Percentiles rank a stretch among this genome's conserved stretches.
Conservation (phyloP, 1,140 invertebrate species). For the Thereuonema tuberculata region DNA sequence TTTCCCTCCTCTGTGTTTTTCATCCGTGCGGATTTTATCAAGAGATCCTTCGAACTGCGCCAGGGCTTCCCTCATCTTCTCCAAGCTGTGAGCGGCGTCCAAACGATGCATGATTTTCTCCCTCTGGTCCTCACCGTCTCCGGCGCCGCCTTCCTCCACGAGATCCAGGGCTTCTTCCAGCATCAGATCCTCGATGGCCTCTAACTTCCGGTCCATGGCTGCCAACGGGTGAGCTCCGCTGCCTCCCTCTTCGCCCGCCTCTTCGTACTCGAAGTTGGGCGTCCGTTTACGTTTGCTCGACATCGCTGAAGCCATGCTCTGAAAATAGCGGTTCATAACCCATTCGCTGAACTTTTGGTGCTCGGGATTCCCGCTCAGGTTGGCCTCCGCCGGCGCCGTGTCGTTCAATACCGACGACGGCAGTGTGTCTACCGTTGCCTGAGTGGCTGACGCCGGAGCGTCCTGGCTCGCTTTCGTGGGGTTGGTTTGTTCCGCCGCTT, state of each 20-base stretch:
- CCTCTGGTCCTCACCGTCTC: not conserved
- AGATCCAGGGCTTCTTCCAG: constrained; percentile 1
- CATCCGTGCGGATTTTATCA: not conserved
- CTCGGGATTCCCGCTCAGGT: no score
- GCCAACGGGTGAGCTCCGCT: not conserved
- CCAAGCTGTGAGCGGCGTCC: constrained; percentile 4
- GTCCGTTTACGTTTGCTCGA: not conserved
- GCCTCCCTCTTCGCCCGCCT: not conserved
- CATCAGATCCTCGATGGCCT: constrained; percentile 3
- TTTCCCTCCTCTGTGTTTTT: not conserved
- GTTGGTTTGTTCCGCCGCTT: not conserved
- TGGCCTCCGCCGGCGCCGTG: no score
- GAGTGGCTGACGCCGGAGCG: not conserved
- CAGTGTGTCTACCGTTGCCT: not conserved
- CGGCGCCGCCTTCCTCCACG: not conserved
- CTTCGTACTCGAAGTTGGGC: not conserved
- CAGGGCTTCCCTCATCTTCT: not conserved
- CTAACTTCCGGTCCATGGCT: constrained; percentile 2
- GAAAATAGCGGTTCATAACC: not conserved
- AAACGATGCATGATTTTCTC: constrained; percentile 4
- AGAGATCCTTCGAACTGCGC: not conserved
- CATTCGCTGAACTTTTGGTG: not conserved
- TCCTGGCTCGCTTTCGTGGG: not conserved
- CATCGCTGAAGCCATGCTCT: constrained; percentile 1
- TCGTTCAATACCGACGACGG: not conserved